phyloP scores from a whole-genome alignment of 2,113 vertebrate genomes.

The Casuarius casuarius region DNA sequence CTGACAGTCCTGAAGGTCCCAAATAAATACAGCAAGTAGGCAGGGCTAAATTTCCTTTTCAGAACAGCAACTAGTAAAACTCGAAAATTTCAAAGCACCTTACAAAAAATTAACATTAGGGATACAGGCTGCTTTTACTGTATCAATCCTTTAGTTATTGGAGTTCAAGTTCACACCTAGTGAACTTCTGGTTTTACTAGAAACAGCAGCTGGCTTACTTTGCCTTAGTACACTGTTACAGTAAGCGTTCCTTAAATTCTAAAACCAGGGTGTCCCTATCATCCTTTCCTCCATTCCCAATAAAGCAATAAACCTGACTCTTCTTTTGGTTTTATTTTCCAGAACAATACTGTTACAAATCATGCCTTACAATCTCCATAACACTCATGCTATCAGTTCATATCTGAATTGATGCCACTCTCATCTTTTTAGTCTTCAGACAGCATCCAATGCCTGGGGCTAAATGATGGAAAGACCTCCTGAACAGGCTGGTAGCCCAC shows the following conservation, averaged over 20 bases:
- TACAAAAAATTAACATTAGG: not conserved
- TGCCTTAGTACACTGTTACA: not conserved
- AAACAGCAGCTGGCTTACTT: not conserved
- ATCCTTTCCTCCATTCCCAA: not conserved
- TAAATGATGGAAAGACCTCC: not conserved
- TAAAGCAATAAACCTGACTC: not conserved
- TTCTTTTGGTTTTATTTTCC: not conserved
- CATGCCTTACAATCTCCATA: not conserved
- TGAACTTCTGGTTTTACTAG: not conserved
- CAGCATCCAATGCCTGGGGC: not conserved
- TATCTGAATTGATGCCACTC: not conserved
- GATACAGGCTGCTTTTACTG: not conserved
- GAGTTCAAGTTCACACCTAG: not conserved
- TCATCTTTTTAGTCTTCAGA: not conserved
- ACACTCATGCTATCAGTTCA: not conserved
- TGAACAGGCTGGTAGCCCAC: not conserved
- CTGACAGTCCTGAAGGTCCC: not conserved
- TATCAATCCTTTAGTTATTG: not conserved
- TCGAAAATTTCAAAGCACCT: not conserved
- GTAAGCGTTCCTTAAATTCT: not conserved
- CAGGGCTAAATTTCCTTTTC: not conserved
- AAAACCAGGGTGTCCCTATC: not conserved
- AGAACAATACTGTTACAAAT: not conserved
- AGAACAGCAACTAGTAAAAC: constrained; percentile 7
- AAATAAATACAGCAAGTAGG: not conserved